Percentiles rank a stretch among this genome's conserved stretches.
These are phyloP conservation scores for Desoria tigrina DNA, from an alignment of 2,888 invertebrate species.

Conservation along the genomic window DNA sequence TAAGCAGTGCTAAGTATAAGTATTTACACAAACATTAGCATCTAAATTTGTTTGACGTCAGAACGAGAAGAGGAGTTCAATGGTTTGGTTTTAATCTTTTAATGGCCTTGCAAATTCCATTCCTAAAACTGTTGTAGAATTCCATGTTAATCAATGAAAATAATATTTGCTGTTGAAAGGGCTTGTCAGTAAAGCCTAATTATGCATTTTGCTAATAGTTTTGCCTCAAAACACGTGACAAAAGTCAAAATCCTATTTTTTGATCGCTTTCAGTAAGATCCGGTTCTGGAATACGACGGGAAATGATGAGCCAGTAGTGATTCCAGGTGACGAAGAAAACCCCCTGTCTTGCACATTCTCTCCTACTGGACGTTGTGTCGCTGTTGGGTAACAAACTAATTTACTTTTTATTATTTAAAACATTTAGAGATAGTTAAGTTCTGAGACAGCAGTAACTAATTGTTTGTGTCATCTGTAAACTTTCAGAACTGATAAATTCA, in stretches of 20 bases:
- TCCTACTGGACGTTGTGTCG: slow-evolving; percentile 57
- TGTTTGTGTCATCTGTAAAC: too few species aligned
- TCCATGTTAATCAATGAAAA: too few species aligned
- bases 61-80: too few species aligned
- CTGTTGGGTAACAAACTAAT: slow-evolving; percentile 57
- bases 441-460: background rate
- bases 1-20: too few species aligned
- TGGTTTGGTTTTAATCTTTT: too few species aligned
- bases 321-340: slow-evolving; percentile 56
- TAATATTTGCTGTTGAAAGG: too few species aligned
- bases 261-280: slow-evolving; percentile 57
- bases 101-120: too few species aligned
- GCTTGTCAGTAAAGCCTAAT: background rate
- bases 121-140: too few species aligned
- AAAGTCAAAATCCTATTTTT: background rate
- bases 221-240: too few species aligned
- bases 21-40: too few species aligned
- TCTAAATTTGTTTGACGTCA: too few species aligned
- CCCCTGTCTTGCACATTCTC: slow-evolving; percentile 58
- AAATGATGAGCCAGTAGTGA: slow-evolving; percentile 56
- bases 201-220: background rate
- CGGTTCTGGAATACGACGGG: slow-evolving; percentile 60
- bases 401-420: background rate
- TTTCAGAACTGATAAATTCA: slow-evolving; percentile 57
- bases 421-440: background rate